Evolutionary conservation across 2,113 vertebrate genomes (phyloP).

Genomic region (Ictidomys tridecemlineatus): DNA sequence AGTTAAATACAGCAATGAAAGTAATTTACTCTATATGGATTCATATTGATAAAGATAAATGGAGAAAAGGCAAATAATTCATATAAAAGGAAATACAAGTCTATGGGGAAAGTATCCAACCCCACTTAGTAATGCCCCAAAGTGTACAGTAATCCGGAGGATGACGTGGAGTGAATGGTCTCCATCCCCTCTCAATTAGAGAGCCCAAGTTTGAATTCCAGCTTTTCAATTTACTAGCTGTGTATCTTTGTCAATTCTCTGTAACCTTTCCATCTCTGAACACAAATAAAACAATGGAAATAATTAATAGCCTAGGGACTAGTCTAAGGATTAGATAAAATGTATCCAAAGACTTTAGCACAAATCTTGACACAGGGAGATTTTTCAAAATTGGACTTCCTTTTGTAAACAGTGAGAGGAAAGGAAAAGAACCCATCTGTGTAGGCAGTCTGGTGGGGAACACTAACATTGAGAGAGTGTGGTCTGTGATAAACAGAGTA

Average conservation of each 20-base stretch:
- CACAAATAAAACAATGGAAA: slow-evolving; percentile 23
- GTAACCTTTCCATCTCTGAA: not conserved
- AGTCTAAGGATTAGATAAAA: not conserved
- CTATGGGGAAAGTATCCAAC: slow-evolving; percentile 1
- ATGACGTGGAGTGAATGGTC: not conserved
- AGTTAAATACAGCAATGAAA: not conserved
- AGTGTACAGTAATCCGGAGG: not conserved
- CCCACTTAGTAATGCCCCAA: not conserved
- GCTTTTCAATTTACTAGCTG: not conserved
- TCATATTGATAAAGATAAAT: not conserved
- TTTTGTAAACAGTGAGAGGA: not conserved
- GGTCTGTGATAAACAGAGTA: not conserved
- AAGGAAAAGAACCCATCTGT: not conserved
- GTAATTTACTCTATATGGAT: not conserved
- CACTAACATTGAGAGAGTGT: not conserved
- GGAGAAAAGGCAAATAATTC: not conserved
- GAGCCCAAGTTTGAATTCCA: not conserved
- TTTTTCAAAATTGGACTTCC: not conserved
- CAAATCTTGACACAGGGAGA: not conserved
- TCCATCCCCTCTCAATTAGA: not conserved
- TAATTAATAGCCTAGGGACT: not conserved
- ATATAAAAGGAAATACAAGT: not conserved
- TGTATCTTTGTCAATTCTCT: not conserved
- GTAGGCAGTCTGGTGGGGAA: not conserved
- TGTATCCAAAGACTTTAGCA: not conserved